A percentile compares a stretch with the other conserved stretches of the same genome.
Evolutionary conservation across 2,888 invertebrate species (phyloP).

Genomic region (Linnaemya vulpina): DNA sequence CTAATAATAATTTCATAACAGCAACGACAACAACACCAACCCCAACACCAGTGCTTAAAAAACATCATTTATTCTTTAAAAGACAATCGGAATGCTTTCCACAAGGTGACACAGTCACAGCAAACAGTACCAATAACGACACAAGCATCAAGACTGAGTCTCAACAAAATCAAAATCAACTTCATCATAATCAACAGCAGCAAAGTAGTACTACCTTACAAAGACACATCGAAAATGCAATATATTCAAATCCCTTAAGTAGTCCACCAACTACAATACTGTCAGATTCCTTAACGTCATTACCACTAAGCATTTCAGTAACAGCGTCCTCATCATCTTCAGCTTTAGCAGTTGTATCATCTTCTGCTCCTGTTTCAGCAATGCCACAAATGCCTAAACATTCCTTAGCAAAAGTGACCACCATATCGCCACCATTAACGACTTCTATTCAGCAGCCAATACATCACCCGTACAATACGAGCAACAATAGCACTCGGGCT

Average conservation of each 20-base stretch:
- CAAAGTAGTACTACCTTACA: slow-evolving; percentile 50
- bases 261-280: slow-evolving; percentile 45
- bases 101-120: slow-evolving; percentile 74
- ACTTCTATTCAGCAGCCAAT: slow-evolving; percentile 44
- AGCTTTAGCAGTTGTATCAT: not conserved
- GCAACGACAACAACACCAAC: slow-evolving; percentile 48
- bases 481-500: slow-evolving; percentile 36
- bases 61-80: slow-evolving; percentile 82
- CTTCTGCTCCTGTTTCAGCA: slow-evolving; percentile 66
- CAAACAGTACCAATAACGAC: slow-evolving; percentile 64
- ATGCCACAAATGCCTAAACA: slow-evolving; percentile 75
- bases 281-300: slow-evolving; percentile 41
- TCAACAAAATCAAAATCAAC: slow-evolving; percentile 59
- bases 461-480: slow-evolving; percentile 49
- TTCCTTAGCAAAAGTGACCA: slow-evolving; percentile 75
- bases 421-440: slow-evolving; percentile 69
- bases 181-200: slow-evolving; percentile 48
- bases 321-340: slow-evolving; percentile 35
- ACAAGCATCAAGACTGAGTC: slow-evolving; percentile 66
- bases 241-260: slow-evolving; percentile 33
- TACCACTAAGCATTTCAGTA: slow-evolving; percentile 61
- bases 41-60: slow-evolving; percentile 80
- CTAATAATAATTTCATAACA: slow-evolving; percentile 22
- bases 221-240: slow-evolving; percentile 67
- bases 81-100: slow-evolving; percentile 82